Percentiles rank a stretch among this genome's conserved stretches.
Evolutionary conservation across 1,140 invertebrate species (phyloP).

Genomic region (Micrasema minimum): DNA sequence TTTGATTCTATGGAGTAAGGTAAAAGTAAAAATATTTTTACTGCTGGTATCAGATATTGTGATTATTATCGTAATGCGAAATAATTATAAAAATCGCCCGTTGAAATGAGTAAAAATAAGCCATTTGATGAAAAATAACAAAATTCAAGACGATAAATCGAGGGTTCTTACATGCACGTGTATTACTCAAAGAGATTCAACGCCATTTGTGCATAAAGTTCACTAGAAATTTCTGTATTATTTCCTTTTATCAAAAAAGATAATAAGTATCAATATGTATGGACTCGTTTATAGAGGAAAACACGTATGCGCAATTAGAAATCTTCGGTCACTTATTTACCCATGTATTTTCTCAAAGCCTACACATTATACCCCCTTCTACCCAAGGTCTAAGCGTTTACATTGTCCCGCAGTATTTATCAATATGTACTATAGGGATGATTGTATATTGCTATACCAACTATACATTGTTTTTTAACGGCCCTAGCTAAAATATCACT

Average conservation of each 20-base stretch:
- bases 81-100: too few species aligned
- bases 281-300: too few species aligned
- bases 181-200: too few species aligned
- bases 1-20: neutral
- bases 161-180: too few species aligned
- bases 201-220: too few species aligned
- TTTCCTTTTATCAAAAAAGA: too few species aligned
- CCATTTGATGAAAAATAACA: too few species aligned
- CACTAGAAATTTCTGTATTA: too few species aligned
- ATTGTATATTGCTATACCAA: neutral
- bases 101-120: too few species aligned
- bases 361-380: neutral
- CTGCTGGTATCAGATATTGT: neutral
- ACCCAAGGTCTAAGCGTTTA: neutral
- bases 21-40: neutral
- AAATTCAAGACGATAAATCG: too few species aligned
- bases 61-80: neutral
- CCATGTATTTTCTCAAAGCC: neutral
- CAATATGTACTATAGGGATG: neutral
- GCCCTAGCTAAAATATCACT: slow-evolving; percentile 7
- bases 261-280: too few species aligned
- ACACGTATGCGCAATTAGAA: neutral
- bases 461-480: neutral
- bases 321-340: neutral
- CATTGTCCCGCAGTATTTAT: neutral